phyloP scores from a whole-genome alignment of 2,797 vertebrate species.

The Melanotaenia maccullochi region DNA sequence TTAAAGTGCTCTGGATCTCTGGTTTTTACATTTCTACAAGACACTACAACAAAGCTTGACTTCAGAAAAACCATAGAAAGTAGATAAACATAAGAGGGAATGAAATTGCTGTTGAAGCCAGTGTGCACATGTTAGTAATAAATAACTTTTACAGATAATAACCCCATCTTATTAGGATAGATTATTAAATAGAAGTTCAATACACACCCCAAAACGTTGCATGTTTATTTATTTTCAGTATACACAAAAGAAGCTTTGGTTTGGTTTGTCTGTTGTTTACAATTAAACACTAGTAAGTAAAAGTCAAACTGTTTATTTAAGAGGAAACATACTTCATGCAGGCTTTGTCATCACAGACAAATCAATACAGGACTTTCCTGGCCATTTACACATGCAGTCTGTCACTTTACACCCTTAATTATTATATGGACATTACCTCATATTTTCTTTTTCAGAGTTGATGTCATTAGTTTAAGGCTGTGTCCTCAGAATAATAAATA shows the following conservation, averaged over 20 bases:
- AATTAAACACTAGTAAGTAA: background rate
- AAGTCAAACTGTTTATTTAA: background rate
- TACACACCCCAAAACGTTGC: background rate
- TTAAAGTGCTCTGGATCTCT: no score
- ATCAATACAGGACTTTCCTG: background rate
- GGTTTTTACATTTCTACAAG: no score
- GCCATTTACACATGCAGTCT: background rate
- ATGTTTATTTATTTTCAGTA: background rate
- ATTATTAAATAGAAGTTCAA: no score
- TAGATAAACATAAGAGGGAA: background rate
- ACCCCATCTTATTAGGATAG: no score
- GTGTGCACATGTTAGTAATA: background rate
- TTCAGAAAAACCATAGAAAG: no score
- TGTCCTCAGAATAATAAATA: background rate
- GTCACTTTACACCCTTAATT: background rate
- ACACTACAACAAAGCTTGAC: no score
- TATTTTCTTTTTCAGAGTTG: background rate
- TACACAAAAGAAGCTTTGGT: background rate
- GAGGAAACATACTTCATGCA: background rate
- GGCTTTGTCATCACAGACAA: background rate
- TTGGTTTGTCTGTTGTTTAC: background rate
- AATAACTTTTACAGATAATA: background rate
- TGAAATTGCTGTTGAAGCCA: background rate
- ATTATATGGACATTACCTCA: background rate
- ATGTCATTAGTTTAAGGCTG: background rate